Evolutionary conservation across 2,113 vertebrate genomes (phyloP).

Genomic region (Oreochromis spilurus): DNA sequence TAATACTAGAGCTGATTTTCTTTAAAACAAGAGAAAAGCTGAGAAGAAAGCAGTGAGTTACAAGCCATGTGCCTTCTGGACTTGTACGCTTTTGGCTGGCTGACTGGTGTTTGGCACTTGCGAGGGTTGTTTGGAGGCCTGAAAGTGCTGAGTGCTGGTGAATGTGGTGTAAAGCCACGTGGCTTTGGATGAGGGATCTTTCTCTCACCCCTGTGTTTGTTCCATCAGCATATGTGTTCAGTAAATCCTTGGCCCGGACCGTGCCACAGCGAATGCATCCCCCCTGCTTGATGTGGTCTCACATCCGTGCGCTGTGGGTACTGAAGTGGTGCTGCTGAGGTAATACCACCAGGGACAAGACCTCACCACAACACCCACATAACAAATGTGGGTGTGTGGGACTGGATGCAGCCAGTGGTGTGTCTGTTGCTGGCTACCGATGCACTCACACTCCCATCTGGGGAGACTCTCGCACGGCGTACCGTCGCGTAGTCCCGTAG

Average conservation of each 20-base stretch:
- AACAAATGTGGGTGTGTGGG: constrained; percentile 40
- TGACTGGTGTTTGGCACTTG: constrained; percentile 27
- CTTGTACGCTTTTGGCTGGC: constrained; percentile 27
- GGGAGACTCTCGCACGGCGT: neutral
- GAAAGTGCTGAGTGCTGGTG: constrained; percentile 65
- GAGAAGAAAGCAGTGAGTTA: neutral
- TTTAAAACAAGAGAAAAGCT: neutral
- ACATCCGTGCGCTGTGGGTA: constrained; percentile 40
- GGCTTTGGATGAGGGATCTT: constrained; percentile 42
- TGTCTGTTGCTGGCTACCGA: constrained; percentile 36
- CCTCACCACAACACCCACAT: constrained; percentile 46
- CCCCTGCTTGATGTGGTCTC: constrained; percentile 58
- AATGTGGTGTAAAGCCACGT: constrained; percentile 59
- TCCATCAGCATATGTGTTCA: constrained; percentile 64
- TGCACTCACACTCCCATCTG: constrained; percentile 6
- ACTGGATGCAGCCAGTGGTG: constrained; percentile 4
- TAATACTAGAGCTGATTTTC: neutral
- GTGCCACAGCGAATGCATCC: constrained; percentile 9
- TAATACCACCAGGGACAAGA: constrained; percentile 39
- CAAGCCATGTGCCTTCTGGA: constrained; percentile 7
- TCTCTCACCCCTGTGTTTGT: constrained; percentile 40
- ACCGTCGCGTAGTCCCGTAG: constrained; percentile 4
- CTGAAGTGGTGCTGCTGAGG: constrained; percentile 45
- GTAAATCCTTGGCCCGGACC: constrained; percentile 43
- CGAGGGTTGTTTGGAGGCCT: neutral